Evolutionary conservation across 2,888 invertebrate species (phyloP), one percentile per base, ranked within the genome.

Genomic region (Subacronicta megacephala): DNA sequence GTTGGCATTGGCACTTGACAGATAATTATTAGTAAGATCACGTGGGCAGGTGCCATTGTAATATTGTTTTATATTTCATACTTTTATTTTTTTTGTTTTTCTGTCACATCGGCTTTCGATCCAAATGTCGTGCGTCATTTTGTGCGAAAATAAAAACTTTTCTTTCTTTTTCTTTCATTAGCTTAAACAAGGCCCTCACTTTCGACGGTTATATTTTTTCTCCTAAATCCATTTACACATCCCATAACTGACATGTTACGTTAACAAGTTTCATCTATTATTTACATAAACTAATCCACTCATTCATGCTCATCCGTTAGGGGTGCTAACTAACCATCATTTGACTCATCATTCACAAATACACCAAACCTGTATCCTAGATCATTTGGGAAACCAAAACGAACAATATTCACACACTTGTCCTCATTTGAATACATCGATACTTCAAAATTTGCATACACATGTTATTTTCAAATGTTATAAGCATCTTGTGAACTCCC

Each of bases 361-460:
- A 60, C 36, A 37, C 33, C 40, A 62, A 75, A 75, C 75, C 75
- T 70, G 77, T 71, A 59, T 61, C 53, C 37, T 55, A 55, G 53
- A 56, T 62, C 40, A 63, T 85, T 84, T 89, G 90, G 80, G 90
- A 89, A 90, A 77, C 57, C 57, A 75, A 69, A 72, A 65, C 35
- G 43, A 64, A 66, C 61, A 58, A 66, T 64, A 86, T 90, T 90
- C 90, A 87, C 90, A 90, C 90, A 90, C 88, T 87, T 86, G 85
- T 80, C 46, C 60, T 70, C 62, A 89, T 90, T 88, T 87, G 83
- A 84, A 90, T 89, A 88, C 52, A 79, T 83, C 87, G 83, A 88
- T 87, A 82, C 75, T 62, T 72, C 56, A 69, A 65, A 72, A 85
- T 84, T 81, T 81, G 74, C 82, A 84, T 85, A 76, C 73, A 75